A percentile compares a stretch with the other conserved stretches of the same genome.
Conservation (phyloP, 37 sponge, comb jelly and placozoan genomes). For the Amphimedon queenslandica region DNA sequence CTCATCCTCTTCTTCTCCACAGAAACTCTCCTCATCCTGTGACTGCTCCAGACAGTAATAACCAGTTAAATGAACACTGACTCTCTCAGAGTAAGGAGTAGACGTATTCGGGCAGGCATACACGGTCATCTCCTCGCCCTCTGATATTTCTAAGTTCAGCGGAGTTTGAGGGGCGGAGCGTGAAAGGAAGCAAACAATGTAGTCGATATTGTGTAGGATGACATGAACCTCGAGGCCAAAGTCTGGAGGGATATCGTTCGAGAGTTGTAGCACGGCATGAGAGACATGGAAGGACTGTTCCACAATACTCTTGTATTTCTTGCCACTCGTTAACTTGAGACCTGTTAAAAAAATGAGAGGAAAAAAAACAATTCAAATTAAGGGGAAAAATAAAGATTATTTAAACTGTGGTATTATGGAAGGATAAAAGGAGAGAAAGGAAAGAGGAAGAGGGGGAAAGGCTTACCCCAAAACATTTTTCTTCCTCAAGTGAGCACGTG, state of each 20-base stretch:
- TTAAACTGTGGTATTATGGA: too few relatives aligned
- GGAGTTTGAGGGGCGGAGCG: not conserved
- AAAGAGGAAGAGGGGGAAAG: not conserved
- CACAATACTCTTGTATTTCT: conserved; percentile 20
- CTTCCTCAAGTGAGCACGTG: too few relatives aligned
- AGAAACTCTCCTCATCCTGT: not conserved
- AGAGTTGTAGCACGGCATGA: conserved; percentile 9
- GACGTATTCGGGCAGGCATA: conserved; percentile 6
- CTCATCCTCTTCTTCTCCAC: conserved; percentile 2
- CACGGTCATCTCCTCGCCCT: conserved; percentile 28
- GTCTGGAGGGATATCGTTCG: not conserved
- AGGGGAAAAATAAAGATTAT: not conserved
- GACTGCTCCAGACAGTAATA: not conserved
- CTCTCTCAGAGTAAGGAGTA: not conserved
- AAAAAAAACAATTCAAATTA: too few relatives aligned
- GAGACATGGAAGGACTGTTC: conserved; percentile 18
- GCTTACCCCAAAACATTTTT: conserved; percentile 46
- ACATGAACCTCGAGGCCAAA: conserved; percentile 5
- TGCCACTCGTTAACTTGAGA: conserved; percentile 11
- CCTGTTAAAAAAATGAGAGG: conserved; percentile 10
- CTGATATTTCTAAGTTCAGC: conserved; percentile 21
- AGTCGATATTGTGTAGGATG: conserved; percentile 17
- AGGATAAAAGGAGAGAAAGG: not conserved
- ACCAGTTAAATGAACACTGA: conserved; percentile 17
- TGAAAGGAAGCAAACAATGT: conserved; percentile 16